Conservation (phyloP, 2,888 invertebrate species). For the Drosophila aldrichi region DNA sequence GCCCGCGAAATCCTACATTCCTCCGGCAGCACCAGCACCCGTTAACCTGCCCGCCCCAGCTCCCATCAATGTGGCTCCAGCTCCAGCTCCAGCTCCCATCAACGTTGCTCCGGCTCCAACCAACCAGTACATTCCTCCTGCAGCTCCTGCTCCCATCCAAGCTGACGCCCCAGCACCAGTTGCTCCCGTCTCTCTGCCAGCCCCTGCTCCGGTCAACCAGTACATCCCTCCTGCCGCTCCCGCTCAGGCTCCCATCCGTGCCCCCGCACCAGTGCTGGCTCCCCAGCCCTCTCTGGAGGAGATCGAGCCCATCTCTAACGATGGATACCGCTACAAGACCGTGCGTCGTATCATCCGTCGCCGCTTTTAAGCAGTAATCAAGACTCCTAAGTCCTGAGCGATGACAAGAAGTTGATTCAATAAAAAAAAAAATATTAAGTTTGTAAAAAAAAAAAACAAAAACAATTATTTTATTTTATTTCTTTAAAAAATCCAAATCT, state of each 20-base stretch:
- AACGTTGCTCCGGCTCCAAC: neutral
- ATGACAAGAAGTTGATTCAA: constrained; percentile 45
- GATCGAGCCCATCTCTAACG: constrained; percentile 72
- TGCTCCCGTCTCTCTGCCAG: constrained; percentile 16
- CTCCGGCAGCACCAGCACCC: constrained; percentile 61
- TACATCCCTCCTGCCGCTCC: constrained; percentile 14
- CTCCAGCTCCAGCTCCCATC: neutral
- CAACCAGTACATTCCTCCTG: neutral
- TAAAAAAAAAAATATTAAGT: constrained; percentile 52
- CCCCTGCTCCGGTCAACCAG: constrained; percentile 5
- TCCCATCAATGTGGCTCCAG: neutral
- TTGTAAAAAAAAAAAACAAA: constrained; percentile 29
- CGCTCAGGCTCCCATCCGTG: constrained; percentile 40
- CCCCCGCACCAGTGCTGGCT: constrained; percentile 38
- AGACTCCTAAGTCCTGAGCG: neutral
- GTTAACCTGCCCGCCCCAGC: constrained; percentile 3
- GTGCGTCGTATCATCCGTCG: constrained; percentile 77
- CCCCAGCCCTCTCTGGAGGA: constrained; percentile 69
- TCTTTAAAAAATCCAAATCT: neutral
- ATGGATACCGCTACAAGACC: constrained; percentile 81
- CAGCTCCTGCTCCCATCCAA: neutral
- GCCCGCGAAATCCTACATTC: constrained; percentile 50
- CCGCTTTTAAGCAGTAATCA: constrained; percentile 56
- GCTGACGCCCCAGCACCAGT: constrained; percentile 19
- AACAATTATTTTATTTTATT: neutral